Base-by-base conservation (phyloP, 2,888 invertebrate species). In the Cremastinae sp. region DNA sequence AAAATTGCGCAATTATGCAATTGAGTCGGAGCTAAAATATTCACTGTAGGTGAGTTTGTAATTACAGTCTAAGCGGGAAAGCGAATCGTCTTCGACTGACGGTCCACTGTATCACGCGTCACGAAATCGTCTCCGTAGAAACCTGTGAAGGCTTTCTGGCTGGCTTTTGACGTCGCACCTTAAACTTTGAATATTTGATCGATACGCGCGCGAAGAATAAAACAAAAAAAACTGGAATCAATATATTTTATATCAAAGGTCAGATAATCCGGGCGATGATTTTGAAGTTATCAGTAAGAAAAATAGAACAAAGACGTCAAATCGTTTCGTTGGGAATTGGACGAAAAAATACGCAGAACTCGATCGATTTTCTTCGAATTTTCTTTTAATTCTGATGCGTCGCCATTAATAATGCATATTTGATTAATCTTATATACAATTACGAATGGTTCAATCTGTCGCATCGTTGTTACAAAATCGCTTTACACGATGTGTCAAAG, bases 391-490 rank as follows among this genome's bases (percentile, higher is more conserved):
- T 82, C 81, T 77, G 80, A 83, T 82, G 79, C 81, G 82, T 79
- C 78, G 20, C 82, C 81, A 85, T 85, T 83, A 84, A 82, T 83
- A 85, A 84, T 83, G 80, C 82, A 83, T 83, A 83, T 83, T 81
- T 79, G 80, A 83, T 72, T 78, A 81, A 80, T 79, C 68, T 12
- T 66, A 75, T 80, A 79, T 78, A 82, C 78, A 75, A 78, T 79
- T 78, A 82, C 79, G 78, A 81, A 82, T 83, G 80, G 77, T 83
- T 81, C 5, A 84, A 79, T 83, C 80, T 78, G 81, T 78, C 80
- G 81, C 80, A 79, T 71, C 82, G 79, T 75, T 78, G 62, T 81
- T 84, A 84, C 82, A 85, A 85, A 84, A 83, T 77, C 56, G 62
- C 45, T 58, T 78, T 77, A 41, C 53, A n/a, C n/a, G 47, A 71